Percentiles rank a stretch among this genome's conserved stretches.
These are phyloP conservation scores for Tympanuchus pallidicinctus DNA, from an alignment of 2,113 vertebrate genomes.

Conservation along the genomic window DNA sequence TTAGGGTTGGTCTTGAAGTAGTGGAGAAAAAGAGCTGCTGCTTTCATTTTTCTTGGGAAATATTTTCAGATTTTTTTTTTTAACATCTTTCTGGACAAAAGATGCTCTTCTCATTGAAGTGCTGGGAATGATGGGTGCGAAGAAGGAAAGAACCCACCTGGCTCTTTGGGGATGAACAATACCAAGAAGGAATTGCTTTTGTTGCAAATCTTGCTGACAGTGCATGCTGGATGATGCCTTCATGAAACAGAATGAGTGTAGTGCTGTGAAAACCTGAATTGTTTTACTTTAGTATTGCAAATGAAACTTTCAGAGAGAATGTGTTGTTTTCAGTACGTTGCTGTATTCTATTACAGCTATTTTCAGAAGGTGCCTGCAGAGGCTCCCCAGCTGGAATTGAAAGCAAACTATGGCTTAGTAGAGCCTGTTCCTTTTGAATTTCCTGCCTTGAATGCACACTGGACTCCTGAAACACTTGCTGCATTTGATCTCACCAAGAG, in stretches of 20 bases:
- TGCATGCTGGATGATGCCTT: neutral
- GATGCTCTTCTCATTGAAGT: neutral
- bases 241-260: neutral
- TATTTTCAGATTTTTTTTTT: neutral
- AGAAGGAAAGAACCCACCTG: neutral
- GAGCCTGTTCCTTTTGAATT: constrained; percentile 92
- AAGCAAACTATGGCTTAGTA: constrained; percentile 95
- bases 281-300: neutral
- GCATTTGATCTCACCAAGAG: constrained; percentile 95
- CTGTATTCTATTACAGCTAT: constrained; percentile 84
- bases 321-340: neutral
- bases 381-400: constrained; percentile 92
- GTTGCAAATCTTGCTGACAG: neutral
- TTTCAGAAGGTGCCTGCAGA: constrained; percentile 96
- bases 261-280: neutral
- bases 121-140: neutral
- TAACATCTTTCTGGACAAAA: neutral
- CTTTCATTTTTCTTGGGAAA: neutral
- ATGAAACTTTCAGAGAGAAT: neutral
- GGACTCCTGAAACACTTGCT: constrained; percentile 88
- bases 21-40: neutral
- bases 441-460: constrained; percentile 83
- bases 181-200: neutral
- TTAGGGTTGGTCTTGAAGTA: neutral
- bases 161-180: neutral